Conservation (phyloP, 2,113 vertebrate genomes). For the Aplodontia rufa region DNA sequence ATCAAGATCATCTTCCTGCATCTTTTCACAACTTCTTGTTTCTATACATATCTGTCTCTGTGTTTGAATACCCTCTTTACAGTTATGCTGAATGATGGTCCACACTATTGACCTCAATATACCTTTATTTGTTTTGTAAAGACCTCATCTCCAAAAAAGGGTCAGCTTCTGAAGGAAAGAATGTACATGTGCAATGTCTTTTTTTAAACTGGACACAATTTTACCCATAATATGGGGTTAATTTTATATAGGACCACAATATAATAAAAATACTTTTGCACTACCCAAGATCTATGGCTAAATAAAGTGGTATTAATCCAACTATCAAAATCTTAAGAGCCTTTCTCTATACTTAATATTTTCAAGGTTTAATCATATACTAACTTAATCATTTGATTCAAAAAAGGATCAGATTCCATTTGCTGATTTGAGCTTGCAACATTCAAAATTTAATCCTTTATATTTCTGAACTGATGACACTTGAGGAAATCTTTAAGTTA, state of each 20-base stretch:
- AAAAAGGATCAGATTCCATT: conserved; percentile 60
- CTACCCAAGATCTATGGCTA: neutral
- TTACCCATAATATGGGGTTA: neutral
- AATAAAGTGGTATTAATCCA: neutral
- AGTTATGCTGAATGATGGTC: neutral
- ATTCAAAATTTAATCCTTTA: neutral
- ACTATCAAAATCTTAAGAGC: neutral
- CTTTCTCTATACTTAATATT: conserved; percentile 50
- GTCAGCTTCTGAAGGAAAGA: neutral
- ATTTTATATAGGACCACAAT: neutral
- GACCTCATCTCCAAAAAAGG: neutral
- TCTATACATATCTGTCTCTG: neutral
- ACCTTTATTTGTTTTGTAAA: neutral
- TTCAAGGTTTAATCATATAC: conserved; percentile 55
- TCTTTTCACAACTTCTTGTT: neutral
- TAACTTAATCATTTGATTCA: conserved; percentile 61
- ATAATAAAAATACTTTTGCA: neutral
- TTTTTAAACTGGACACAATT: neutral
- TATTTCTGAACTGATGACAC: neutral
- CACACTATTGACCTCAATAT: neutral
- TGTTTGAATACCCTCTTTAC: neutral
- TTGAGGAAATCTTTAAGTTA: conserved; percentile 13
- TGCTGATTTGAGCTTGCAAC: conserved; percentile 42
- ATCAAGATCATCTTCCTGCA: neutral
- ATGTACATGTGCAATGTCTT: neutral